Conservation (phyloP, 2,888 invertebrate genomes). For the Callinectes sapidus region DNA sequence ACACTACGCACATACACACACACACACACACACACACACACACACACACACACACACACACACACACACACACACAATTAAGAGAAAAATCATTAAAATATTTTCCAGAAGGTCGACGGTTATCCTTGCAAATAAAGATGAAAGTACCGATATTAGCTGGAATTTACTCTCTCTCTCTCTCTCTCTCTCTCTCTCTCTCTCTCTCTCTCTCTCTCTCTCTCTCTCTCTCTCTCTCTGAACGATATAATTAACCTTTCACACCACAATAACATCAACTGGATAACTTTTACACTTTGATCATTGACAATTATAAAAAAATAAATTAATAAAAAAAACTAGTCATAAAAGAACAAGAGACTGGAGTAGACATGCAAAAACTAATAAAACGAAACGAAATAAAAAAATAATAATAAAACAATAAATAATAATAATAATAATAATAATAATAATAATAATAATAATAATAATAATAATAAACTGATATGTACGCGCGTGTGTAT, state of each 20-base stretch:
- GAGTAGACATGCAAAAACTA: neutral
- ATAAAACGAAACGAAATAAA: neutral
- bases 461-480: neutral
- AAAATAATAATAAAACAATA: neutral
- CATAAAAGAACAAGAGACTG: neutral
- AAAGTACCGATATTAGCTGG: too few species aligned
- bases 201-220: neutral
- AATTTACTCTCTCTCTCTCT: neutral
- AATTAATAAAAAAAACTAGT: neutral
- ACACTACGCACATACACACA: neutral
- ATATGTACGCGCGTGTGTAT: neutral
- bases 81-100: neutral
- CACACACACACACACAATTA: neutral
- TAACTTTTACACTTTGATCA: neutral
- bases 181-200: too few species aligned
- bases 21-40: neutral
- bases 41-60: constrained; percentile 1
- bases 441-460: neutral
- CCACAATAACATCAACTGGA: neutral
- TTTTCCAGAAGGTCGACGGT: neutral
- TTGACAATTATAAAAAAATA: neutral
- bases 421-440: neutral
- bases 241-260: neutral
- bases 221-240: neutral
- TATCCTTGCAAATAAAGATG: neutral